Evolutionary conservation across 2,888 invertebrate genomes (phyloP).

Genomic region (Callosobruchus maculatus): DNA sequence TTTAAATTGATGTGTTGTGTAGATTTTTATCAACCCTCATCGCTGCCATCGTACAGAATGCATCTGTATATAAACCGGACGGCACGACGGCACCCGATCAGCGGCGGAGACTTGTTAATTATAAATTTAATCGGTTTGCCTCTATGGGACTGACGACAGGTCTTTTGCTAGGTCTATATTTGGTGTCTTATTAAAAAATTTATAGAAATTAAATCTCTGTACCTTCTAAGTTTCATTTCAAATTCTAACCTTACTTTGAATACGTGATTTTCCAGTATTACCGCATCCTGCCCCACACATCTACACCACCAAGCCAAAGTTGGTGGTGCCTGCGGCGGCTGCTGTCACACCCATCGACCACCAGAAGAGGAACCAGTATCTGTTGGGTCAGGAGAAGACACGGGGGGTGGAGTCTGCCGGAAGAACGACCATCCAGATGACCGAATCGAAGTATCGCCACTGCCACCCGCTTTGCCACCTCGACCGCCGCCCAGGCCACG

Average conservation of each 20-base stretch:
- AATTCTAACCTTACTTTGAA: too few species aligned
- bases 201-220: too few species aligned
- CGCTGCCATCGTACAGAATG: too few species aligned
- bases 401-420: slow-evolving; percentile 26
- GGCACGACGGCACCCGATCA: too few species aligned
- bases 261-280: slow-evolving; percentile 2
- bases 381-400: slow-evolving; percentile 27
- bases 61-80: too few species aligned
- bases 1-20: too few species aligned
- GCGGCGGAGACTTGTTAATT: too few species aligned
- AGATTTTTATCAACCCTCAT: too few species aligned
- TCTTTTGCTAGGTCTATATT: too few species aligned
- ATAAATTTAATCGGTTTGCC: too few species aligned
- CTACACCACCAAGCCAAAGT: slow-evolving; percentile 16
- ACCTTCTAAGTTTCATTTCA: background rate
- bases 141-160: too few species aligned
- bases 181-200: too few species aligned
- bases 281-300: slow-evolving; percentile 26
- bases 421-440: slow-evolving; percentile 46
- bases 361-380: slow-evolving; percentile 36
- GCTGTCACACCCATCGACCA: slow-evolving; percentile 38
- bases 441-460: slow-evolving; percentile 47
- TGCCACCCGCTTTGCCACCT: slow-evolving; percentile 51
- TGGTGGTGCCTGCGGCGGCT: slow-evolving; percentile 26
- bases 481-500: slow-evolving; percentile 49